Evolutionary conservation across 2,113 vertebrate genomes (phyloP).

Genomic region (Odocoileus hemionus): DNA sequence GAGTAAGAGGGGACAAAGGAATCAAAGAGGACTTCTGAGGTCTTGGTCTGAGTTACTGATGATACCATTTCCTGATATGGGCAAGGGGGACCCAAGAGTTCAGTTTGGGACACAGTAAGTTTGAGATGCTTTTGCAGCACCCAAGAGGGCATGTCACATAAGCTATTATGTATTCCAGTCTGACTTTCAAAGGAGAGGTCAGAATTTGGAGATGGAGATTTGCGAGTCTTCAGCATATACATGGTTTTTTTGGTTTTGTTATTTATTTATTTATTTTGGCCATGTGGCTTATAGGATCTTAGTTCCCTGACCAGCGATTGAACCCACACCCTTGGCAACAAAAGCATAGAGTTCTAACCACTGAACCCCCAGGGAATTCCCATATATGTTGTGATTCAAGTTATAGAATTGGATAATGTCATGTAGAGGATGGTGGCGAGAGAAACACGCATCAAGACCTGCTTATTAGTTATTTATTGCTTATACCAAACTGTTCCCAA

Average conservation of each 20-base stretch:
- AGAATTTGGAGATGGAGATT: background rate
- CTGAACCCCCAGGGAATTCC: background rate
- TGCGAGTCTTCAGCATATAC: background rate
- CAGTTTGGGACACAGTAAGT: background rate
- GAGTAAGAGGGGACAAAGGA: background rate
- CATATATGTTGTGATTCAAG: background rate
- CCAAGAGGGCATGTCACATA: background rate
- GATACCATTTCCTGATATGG: background rate
- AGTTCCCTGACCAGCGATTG: background rate
- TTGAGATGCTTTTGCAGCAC: background rate
- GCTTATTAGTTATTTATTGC: background rate
- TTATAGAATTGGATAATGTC: background rate
- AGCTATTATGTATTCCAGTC: background rate
- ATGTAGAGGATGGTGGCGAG: background rate
- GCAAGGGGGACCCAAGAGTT: background rate
- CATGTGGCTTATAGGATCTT: background rate
- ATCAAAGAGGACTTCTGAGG: background rate
- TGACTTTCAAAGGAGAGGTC: background rate
- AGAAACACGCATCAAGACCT: background rate
- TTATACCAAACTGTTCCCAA: background rate
- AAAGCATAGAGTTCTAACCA: background rate
- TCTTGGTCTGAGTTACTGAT: background rate
- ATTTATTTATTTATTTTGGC: background rate
- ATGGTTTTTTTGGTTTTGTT: background rate
- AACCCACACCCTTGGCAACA: fast-evolving